These are phyloP conservation scores for Amyelois transitella DNA, from an alignment of 1,140 invertebrate genomes.

Conservation along the genomic window DNA sequence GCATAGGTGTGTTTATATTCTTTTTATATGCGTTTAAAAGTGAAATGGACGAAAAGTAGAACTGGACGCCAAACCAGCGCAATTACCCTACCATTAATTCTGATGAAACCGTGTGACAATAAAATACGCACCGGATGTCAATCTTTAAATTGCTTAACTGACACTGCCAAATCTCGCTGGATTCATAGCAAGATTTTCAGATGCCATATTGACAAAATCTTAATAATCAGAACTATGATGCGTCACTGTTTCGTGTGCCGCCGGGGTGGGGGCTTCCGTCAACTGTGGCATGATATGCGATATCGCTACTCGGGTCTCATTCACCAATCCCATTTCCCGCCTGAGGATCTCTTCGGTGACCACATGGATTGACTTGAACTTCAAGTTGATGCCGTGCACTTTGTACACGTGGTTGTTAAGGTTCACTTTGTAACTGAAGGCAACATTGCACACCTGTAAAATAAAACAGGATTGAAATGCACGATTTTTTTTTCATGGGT, in stretches of 20 bases:
- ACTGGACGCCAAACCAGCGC: too few species aligned
- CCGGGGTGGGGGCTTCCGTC: slow-evolving; percentile 36
- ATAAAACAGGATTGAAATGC: neutral
- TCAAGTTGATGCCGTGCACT: slow-evolving; percentile 63
- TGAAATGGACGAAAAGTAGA: too few species aligned
- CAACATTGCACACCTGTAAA: slow-evolving; percentile 65
- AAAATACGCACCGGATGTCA: too few species aligned
- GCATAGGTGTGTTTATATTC: too few species aligned
- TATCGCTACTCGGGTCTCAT: slow-evolving; percentile 45
- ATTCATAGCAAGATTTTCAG: too few species aligned
- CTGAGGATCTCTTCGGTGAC: slow-evolving; percentile 61
- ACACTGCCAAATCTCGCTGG: too few species aligned
- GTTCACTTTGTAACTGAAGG: slow-evolving; percentile 71
- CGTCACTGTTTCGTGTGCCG: slow-evolving; percentile 22
- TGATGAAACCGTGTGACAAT: too few species aligned
- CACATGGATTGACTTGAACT: slow-evolving; percentile 67
- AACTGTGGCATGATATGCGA: slow-evolving; percentile 52
- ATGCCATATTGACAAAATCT: too few species aligned
- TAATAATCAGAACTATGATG: neutral
- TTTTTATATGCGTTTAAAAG: too few species aligned
- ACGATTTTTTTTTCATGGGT: too few species aligned
- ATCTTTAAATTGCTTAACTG: too few species aligned
- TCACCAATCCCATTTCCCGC: slow-evolving; percentile 46
- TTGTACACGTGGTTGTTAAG: slow-evolving; percentile 68
- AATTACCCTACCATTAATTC: too few species aligned